Percentiles rank a stretch among this genome's conserved stretches.
phyloP scores from a whole-genome alignment of 2,888 invertebrate genomes.

The Tyria jacobaeae region DNA sequence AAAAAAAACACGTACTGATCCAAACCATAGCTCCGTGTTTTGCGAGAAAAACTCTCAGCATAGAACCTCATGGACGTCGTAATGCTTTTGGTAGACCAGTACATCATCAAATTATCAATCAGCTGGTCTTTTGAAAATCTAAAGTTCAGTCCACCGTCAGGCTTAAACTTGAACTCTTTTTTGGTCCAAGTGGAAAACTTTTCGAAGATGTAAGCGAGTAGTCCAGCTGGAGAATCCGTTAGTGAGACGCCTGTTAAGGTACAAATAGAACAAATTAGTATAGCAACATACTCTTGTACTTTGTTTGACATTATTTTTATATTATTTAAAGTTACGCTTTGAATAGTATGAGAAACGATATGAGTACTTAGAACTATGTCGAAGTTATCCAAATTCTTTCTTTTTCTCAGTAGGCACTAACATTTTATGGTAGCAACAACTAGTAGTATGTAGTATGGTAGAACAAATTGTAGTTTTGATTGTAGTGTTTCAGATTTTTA shows the following conservation, averaged over 20 bases:
- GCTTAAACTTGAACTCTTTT: conserved; percentile 65
- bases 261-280: background rate
- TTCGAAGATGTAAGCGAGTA: conserved; percentile 94
- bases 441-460: no score
- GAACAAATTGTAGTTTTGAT: no score
- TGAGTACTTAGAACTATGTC: no score
- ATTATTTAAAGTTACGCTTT: no score
- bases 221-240: conserved; percentile 91
- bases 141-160: conserved; percentile 89
- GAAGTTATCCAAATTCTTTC: no score
- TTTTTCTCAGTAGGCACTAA: no score
- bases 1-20: conserved; percentile 69
- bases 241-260: conserved; percentile 72
- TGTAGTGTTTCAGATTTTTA: no score
- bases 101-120: conserved; percentile 94
- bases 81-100: conserved; percentile 92
- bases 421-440: no score
- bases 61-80: conserved; percentile 92
- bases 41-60: conserved; percentile 86
- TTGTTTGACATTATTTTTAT: no score
- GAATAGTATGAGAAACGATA: no score
- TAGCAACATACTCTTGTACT: background rate
- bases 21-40: conserved; percentile 52
- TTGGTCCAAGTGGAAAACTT: conserved; percentile 94
- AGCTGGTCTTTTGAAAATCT: conserved; percentile 90